These are phyloP conservation scores for Oscheius sp. DNA, from an alignment of 1,140 invertebrate genomes.

Conservation along the genomic window DNA sequence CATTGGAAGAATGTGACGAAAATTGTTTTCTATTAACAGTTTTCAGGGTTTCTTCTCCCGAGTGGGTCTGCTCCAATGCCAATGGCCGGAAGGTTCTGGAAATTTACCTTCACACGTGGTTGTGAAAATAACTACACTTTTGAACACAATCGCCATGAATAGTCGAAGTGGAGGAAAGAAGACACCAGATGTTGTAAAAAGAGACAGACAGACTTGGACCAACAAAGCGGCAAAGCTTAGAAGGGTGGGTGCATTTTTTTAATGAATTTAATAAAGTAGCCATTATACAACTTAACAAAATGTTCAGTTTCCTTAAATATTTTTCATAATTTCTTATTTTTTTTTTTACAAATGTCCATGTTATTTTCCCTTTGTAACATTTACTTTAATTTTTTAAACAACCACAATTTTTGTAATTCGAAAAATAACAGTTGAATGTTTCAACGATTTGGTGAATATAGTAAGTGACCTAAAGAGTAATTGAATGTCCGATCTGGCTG, in stretches of 20 bases:
- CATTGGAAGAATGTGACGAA: too few relatives aligned
- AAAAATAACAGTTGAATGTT: too few relatives aligned
- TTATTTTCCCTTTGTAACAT: too few relatives aligned
- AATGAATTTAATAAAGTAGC: background rate
- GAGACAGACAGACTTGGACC: background rate
- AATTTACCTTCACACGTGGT: background rate
- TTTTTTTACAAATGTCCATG: too few relatives aligned
- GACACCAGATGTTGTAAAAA: background rate
- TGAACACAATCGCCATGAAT: conserved; percentile 4
- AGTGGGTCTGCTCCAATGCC: conserved; percentile 1
- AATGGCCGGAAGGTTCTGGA: conserved; percentile 9
- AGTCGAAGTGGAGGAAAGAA: background rate
- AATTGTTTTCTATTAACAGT: background rate
- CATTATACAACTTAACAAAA: too few relatives aligned
- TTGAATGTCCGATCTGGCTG: too few relatives aligned
- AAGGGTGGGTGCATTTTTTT: background rate
- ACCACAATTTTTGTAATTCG: too few relatives aligned
- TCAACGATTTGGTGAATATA: too few relatives aligned
- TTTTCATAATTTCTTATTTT: too few relatives aligned
- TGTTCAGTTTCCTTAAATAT: too few relatives aligned
- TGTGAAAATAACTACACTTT: background rate
- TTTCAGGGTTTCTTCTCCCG: conserved; percentile 13
- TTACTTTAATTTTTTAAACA: too few relatives aligned
- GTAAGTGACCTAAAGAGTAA: too few relatives aligned
- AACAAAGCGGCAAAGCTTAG: background rate